Evolutionary conservation across 2,113 vertebrate genomes (phyloP).

Genomic region (Chroicocephalus ridibundus): DNA sequence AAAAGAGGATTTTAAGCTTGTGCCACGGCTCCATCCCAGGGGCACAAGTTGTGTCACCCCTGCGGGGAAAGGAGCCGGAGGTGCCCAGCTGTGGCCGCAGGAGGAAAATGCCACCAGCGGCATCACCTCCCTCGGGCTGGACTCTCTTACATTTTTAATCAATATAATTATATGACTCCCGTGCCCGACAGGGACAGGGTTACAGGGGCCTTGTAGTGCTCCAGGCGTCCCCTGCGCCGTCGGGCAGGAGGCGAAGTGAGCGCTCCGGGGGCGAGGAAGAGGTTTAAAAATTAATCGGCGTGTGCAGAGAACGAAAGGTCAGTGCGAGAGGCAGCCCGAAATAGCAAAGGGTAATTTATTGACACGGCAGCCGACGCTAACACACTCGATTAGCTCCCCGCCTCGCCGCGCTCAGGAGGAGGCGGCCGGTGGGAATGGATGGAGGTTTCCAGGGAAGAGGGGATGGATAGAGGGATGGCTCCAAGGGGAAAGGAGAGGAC

Average conservation of each 20-base stretch:
- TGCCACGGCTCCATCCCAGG: background rate
- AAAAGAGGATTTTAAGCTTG: background rate
- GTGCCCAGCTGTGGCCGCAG: background rate
- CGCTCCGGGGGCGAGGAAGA: background rate
- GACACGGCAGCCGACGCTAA: background rate
- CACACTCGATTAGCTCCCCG: background rate
- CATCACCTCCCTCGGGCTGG: accelerated
- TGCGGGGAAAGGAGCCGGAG: background rate
- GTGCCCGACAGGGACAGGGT: accelerated
- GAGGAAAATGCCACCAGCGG: background rate
- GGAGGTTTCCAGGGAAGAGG: background rate
- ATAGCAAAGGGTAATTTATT: constrained; percentile 31
- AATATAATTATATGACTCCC: background rate
- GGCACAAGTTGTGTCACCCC: background rate
- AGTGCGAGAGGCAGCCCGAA: background rate
- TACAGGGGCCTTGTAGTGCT: background rate
- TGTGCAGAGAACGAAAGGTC: constrained; percentile 6
- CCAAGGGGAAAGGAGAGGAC: background rate
- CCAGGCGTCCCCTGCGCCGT: background rate
- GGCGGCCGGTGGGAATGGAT: background rate
- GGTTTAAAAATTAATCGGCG: background rate
- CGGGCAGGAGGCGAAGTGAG: background rate
- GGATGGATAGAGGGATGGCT: background rate
- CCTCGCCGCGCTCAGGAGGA: background rate
- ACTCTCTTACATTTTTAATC: background rate